phyloP scores from a whole-genome alignment of 2,113 vertebrate species.

The Trichomycterus rosablanca region DNA sequence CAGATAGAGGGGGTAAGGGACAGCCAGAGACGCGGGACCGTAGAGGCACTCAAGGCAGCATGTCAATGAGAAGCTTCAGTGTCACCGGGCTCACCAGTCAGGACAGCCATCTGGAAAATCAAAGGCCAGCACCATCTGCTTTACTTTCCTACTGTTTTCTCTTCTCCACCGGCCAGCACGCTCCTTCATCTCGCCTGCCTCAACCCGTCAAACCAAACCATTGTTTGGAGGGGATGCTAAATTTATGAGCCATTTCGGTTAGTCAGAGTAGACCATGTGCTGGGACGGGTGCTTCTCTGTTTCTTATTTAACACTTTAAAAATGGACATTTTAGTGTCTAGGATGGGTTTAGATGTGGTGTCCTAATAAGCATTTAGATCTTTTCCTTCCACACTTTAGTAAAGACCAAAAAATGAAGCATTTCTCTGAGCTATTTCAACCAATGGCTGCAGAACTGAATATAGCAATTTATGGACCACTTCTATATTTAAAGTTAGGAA shows the following conservation, averaged over 20 bases:
- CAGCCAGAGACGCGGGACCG: constrained; percentile 21
- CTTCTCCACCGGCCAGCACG: constrained; percentile 47
- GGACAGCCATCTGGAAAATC: constrained; percentile 79
- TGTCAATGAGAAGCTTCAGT: constrained; percentile 74
- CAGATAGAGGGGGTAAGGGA: constrained; percentile 24
- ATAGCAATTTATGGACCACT: no score
- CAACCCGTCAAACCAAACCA: constrained; percentile 18
- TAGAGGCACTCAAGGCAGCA: constrained; percentile 55
- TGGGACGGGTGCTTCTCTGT: neutral
- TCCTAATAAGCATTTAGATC: no score
- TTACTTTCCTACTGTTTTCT: constrained; percentile 56
- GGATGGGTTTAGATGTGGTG: no score
- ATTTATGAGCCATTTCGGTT: constrained; percentile 32
- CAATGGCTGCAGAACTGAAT: no score
- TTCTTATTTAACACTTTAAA: constrained; percentile 9
- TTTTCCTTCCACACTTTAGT: no score
- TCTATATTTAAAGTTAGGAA: no score
- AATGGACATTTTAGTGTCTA: no score
- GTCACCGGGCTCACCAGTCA: constrained; percentile 71
- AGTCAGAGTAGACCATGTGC: constrained; percentile 6
- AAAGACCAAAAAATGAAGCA: no score
- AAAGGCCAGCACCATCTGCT: constrained; percentile 74
- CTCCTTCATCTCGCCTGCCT: constrained; percentile 19
- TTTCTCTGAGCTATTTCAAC: no score
- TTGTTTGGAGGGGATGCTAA: constrained; percentile 34